These are phyloP conservation scores for Brachylomia viminalis DNA, from an alignment of 2,888 invertebrate species.

Conservation along the genomic window DNA sequence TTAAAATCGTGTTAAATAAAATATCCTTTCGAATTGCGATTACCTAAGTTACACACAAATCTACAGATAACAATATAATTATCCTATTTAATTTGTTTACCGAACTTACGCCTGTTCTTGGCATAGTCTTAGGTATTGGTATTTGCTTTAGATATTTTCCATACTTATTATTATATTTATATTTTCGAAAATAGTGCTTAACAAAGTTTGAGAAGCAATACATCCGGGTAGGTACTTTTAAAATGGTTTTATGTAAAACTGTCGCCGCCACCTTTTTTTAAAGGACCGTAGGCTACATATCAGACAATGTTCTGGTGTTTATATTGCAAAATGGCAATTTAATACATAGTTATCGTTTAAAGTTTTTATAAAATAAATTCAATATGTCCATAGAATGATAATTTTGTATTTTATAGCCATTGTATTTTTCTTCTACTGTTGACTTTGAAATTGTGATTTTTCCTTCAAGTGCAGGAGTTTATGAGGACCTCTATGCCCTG, in stretches of 20 bases:
- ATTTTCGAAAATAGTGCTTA: neutral
- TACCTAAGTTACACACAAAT: neutral
- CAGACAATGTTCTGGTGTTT: constrained; percentile 21
- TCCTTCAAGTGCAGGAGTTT: neutral
- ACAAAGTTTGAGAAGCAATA: constrained; percentile 56
- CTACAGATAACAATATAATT: neutral
- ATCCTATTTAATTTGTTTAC: neutral
- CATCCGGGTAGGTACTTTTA: constrained; percentile 56
- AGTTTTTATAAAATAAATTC: constrained; percentile 25
- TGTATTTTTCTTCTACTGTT: neutral
- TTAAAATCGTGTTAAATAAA: neutral
- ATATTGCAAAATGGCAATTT: constrained; percentile 43
- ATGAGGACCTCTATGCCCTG: neutral
- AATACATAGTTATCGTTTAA: constrained; percentile 29
- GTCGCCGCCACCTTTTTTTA: constrained; percentile 37
- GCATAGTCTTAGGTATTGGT: neutral
- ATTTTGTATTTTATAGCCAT: neutral
- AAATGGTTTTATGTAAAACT: constrained; percentile 44
- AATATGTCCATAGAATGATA: constrained; percentile 22
- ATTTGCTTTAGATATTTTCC: no score
- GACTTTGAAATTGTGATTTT: neutral
- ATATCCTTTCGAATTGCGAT: neutral
- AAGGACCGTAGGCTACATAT: constrained; percentile 21
- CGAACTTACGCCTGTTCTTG: no score
- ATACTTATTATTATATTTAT: neutral